These are phyloP conservation scores for Andrena fulva DNA, from an alignment of 2,888 invertebrate genomes.

Conservation along the genomic window DNA sequence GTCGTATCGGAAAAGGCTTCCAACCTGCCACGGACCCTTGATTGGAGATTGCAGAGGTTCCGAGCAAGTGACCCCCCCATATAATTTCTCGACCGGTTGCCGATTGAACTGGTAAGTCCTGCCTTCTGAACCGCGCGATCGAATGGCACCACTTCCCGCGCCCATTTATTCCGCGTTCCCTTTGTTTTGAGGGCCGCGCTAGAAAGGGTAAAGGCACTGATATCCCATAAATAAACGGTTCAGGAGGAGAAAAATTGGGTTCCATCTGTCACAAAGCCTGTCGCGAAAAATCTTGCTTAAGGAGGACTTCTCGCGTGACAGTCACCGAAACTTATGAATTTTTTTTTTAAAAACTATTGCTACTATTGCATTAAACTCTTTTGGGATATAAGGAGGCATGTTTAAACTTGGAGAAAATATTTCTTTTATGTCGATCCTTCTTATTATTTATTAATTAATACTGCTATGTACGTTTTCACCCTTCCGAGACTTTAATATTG, in stretches of 20 bases:
- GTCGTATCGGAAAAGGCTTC: conserved; percentile 26
- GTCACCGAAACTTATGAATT: no score
- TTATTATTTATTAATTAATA: no score
- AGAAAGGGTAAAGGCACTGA: not conserved
- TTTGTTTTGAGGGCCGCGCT: not conserved
- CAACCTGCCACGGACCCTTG: conserved; percentile 12
- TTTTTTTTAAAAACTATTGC: no score
- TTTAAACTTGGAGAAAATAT: no score
- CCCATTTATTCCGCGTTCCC: not conserved
- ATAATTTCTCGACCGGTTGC: conserved; percentile 14
- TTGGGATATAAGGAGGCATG: no score
- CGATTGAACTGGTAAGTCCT: not conserved
- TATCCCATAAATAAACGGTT: not conserved
- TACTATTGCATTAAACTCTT: no score
- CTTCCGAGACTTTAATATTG: no score
- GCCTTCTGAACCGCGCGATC: not conserved
- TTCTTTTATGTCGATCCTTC: no score
- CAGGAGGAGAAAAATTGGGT: not conserved
- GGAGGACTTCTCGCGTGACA: no score
- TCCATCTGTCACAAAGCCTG: no score
- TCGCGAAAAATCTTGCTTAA: no score
- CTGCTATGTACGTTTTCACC: no score
- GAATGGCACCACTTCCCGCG: conserved; percentile 12
- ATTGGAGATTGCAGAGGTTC: conserved; percentile 33
- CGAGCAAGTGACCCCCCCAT: conserved; percentile 13